Evolutionary conservation across 2,797 vertebrate genomes (phyloP).

Genomic region (Neosilurus hyrtlii): DNA sequence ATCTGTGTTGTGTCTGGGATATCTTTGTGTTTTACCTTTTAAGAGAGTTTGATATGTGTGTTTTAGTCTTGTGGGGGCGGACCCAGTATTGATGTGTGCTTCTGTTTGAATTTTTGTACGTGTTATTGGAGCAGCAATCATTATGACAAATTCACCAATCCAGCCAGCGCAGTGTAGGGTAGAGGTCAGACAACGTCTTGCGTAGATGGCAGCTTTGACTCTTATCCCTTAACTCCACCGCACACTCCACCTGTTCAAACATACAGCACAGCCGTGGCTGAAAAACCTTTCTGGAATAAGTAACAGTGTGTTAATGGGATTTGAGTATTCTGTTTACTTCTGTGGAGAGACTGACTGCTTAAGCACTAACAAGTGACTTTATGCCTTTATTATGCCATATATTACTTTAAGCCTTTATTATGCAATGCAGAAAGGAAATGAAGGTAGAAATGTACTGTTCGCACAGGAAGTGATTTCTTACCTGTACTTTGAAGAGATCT

Average conservation of each 20-base stretch:
- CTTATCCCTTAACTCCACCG: constrained; percentile 85
- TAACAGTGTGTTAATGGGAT: neutral
- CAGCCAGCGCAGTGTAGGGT: constrained; percentile 78
- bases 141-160: constrained; percentile 72
- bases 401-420: constrained; percentile 18
- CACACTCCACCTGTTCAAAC: constrained; percentile 81
- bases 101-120: neutral
- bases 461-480: constrained; percentile 58
- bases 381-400: constrained; percentile 17
- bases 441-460: constrained; percentile 26
- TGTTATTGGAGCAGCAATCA: neutral
- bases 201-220: constrained; percentile 78
- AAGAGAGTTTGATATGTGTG: neutral
- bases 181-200: constrained; percentile 76
- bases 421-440: neutral
- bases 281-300: neutral
- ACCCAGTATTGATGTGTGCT: neutral
- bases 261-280: constrained; percentile 20
- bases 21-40: neutral
- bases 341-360: neutral
- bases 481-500: constrained; percentile 82
- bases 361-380: constrained; percentile 1
- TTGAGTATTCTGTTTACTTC: neutral
- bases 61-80: too few species aligned
- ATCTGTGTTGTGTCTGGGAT: constrained; percentile 10